Evolutionary conservation across 2,888 invertebrate species (phyloP), one percentile per base, ranked within the genome.

Genomic region (Frankliniella fusca): DNA sequence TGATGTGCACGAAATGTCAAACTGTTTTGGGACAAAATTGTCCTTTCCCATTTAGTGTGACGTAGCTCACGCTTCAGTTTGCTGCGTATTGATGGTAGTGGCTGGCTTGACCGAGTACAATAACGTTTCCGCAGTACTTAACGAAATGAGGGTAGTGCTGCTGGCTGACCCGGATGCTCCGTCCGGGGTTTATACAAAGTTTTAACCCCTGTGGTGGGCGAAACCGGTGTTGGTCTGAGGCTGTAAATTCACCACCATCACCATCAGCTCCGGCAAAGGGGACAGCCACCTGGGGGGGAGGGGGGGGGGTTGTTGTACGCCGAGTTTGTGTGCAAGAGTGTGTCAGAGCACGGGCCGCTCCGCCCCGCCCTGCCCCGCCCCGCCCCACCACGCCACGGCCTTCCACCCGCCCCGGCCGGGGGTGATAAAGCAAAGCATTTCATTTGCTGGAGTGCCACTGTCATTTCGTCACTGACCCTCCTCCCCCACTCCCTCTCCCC

Each of bases 361-460:
- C 38, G 38, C 38, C 38, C 38, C 38, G 38, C 38, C 38, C 38
- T 5, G 38, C 38, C 38, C 38, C 38, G 38, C 54, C 54, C 54
- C 54, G 54, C 54, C 15, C 15, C 15, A 7, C 54, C 54, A 11
- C 11, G 61, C 61, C 15, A n/a, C 61, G 15, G 61, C 15, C 61
- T 11, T 15, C 61, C n/a, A 61, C n/a, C 61, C 61, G 61, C 61
- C 18, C 61, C 61, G 38, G 27, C 27, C 23, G 27, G 23, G 70
- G 12, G 70, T 76, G 70, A 76, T 76, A 76, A 76, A 76, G 70
- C 70, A 76, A 76, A 76, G 70, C 27, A 76, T 76, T 76, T 76
- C 70, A 76, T 76, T 76, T 76, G 70, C 27, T 9, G 70, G 70
- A 76, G 70, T 76, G 70, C 27, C 70, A 20, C 70, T 23, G 70